Evolutionary conservation across 2,888 invertebrate genomes (phyloP), one percentile per base, ranked within the genome.

Genomic region (Lithophane socia): DNA sequence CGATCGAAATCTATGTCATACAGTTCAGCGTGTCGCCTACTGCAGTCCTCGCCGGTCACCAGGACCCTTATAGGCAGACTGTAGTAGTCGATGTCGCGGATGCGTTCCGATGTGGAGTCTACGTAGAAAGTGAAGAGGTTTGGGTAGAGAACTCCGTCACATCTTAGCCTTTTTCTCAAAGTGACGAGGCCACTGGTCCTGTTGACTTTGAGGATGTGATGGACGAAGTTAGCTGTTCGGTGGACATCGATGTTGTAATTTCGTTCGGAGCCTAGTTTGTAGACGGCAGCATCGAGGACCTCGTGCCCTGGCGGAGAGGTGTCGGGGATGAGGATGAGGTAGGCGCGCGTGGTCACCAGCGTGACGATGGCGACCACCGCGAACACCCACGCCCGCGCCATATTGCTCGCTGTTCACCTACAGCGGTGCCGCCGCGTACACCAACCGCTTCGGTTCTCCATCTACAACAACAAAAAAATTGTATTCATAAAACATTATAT

Each of bases 81-180:
- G 91, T 98, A 98, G 92, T 98, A 98, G 92, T 98, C 98, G 82
- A 98, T 98, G 86, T 98, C 98, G 68, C 98, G 97, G 82, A 98
- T 96, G 74, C 98, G 96, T 89, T 98, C 98, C 82, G 98, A 98
- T 71, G 98, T 98, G 56, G 99, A 99, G 92, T 99, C 99, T 80
- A 99, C 98, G 94, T 98, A 98, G 91, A 98, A 97, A 8, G 98
- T 98, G 93, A 99, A 98, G 75, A 99, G 97, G 90, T 98, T 98
- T 0, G 99, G 98, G 92, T 99, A 98, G 86, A 98, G 98, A 54
- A 98, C 97, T 82, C 98, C 98, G 90, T 98, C 98, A 94, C 99
- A 99, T 91, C 98, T 97, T 21, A 99, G 95, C 74, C 97, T 97
- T 90, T 98, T 98, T 85, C 97, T 97, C 58, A 99, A 95, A n/a